Percentiles rank a stretch among this genome's conserved stretches.
Evolutionary conservation across 2,113 vertebrate genomes (phyloP).

Genomic region (Sebastes fasciatus): DNA sequence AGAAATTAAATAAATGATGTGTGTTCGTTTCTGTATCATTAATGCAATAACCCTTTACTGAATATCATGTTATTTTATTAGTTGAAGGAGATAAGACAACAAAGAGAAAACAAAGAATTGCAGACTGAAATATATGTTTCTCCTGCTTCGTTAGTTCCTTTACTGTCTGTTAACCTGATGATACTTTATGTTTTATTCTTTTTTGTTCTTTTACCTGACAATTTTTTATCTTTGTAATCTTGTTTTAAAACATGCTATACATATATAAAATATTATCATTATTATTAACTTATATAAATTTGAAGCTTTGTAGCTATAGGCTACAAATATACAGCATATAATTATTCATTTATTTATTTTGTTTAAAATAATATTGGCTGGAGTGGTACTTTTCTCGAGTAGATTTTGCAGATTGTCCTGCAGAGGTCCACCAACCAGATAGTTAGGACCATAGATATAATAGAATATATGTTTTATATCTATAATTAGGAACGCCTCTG

Average conservation of each 20-base stretch:
- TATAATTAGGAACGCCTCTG: neutral
- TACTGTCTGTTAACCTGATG: neutral
- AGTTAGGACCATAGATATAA: no score
- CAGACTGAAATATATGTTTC: neutral
- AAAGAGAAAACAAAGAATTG: neutral
- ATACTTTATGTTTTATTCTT: neutral
- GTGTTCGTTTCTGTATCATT: neutral
- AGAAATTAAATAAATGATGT: neutral
- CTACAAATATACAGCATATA: neutral
- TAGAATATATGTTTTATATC: no score
- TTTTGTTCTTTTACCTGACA: neutral
- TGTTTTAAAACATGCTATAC: neutral
- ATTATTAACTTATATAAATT: neutral
- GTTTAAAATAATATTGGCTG: neutral
- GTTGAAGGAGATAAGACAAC: neutral
- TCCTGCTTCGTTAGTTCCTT: neutral
- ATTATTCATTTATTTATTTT: neutral
- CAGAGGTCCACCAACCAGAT: slow-evolving; percentile 1
- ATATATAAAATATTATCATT: neutral
- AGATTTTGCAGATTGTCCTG: neutral
- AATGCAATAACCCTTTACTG: neutral
- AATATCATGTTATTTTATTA: neutral
- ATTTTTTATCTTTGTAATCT: neutral
- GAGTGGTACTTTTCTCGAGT: no score
- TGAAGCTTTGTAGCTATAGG: neutral